phyloP scores from a whole-genome alignment of 2,888 invertebrate genomes.

The Polydrusus pterygomalis region DNA sequence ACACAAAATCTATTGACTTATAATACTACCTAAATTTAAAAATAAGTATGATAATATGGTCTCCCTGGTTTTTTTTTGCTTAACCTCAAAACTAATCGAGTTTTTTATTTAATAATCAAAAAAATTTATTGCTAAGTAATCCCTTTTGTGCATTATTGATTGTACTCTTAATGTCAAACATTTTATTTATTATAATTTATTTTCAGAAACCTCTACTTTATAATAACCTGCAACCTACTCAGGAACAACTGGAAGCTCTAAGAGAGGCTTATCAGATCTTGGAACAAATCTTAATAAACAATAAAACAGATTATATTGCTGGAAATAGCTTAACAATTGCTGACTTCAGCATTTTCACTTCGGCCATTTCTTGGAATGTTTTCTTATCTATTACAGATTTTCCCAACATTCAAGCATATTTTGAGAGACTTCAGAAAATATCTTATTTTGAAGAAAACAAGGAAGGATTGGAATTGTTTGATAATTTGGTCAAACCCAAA shows the following conservation, averaged over 20 bases:
- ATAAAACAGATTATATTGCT: constrained; percentile 61
- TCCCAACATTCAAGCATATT: constrained; percentile 63
- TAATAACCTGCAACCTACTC: constrained; percentile 7
- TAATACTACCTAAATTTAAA: too few species aligned
- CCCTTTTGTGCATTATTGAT: too few species aligned
- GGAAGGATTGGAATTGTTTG: constrained; percentile 19
- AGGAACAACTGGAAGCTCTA: constrained; percentile 28
- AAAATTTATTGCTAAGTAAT: too few species aligned
- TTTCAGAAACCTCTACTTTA: constrained; percentile 15
- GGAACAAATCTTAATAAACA: constrained; percentile 68
- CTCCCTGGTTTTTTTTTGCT: too few species aligned
- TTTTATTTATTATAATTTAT: too few species aligned
- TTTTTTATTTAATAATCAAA: too few species aligned
- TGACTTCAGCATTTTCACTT: constrained; percentile 58
- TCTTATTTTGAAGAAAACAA: constrained; percentile 57
- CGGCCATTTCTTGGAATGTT: constrained; percentile 40
- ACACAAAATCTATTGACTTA: too few species aligned
- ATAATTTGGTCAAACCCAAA: neutral
- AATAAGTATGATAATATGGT: too few species aligned
- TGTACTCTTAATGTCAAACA: too few species aligned
- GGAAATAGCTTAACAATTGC: constrained; percentile 59
- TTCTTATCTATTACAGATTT: constrained; percentile 24
- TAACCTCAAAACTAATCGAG: too few species aligned
- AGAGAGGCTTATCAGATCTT: constrained; percentile 64
- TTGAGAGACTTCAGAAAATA: constrained; percentile 56